Evolutionary conservation across 2,888 invertebrate genomes (phyloP).

Genomic region (Metellina segmentata): DNA sequence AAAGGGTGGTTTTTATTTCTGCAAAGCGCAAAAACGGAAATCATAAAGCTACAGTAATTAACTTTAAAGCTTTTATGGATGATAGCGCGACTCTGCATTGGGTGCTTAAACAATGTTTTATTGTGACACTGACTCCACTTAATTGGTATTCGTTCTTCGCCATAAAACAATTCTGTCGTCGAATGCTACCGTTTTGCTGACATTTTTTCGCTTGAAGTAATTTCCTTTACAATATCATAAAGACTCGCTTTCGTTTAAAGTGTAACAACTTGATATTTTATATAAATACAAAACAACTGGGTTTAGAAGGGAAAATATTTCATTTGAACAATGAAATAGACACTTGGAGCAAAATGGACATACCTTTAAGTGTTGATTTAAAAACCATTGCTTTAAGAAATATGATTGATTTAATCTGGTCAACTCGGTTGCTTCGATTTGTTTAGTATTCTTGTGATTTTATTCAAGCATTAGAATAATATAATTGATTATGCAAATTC

Average conservation of each 20-base stretch:
- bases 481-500: too few relatives aligned
- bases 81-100: not conserved
- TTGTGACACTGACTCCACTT: not conserved
- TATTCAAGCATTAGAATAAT: too few relatives aligned
- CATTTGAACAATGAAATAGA: too few relatives aligned
- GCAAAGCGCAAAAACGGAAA: not conserved
- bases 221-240: not conserved
- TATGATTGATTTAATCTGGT: too few relatives aligned
- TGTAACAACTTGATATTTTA: too few relatives aligned
- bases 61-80: not conserved
- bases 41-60: not conserved
- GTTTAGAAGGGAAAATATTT: too few relatives aligned
- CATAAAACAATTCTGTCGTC: not conserved
- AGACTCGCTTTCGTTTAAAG: not conserved
- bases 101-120: not conserved
- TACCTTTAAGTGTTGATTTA: too few relatives aligned
- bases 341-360: too few relatives aligned
- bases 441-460: too few relatives aligned
- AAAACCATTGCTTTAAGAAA: too few relatives aligned
- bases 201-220: not conserved
- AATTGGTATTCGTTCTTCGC: not conserved
- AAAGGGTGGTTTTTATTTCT: not conserved
- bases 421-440: too few relatives aligned
- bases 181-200: not conserved
- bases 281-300: too few relatives aligned